Base-by-base conservation (phyloP, 2,888 invertebrate genomes). In the Caenorhabditis uteleia region DNA sequence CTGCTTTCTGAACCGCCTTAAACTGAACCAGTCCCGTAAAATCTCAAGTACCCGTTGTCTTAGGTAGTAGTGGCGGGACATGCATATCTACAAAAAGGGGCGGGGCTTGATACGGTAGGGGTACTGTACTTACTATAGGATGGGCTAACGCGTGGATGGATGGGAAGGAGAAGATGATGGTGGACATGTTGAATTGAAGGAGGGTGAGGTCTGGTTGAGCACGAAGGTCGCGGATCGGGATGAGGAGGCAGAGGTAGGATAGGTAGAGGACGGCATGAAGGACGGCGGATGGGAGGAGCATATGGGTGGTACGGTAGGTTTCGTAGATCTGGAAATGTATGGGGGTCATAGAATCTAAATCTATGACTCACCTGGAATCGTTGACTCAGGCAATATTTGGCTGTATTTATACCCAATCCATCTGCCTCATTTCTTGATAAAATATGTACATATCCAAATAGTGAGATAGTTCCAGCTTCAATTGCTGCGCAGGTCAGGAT, bases 251-350 rank as follows among this genome's bases (percentile, higher is more conserved):
- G 16, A 68, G 27, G 46, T 68, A 68, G 8, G 58, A 58, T 5
- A 68, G 36, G 29, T 68, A 68, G 46, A 68, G 49, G 20, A 68
- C 27, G 8, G 68, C 62, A 38, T 68, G 68, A 33, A 68, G 59
- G 10, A 68, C 55, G 16, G 57, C 62, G 31, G 68, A 68, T 16
- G 68, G 68, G 2, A 68, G 44, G 1, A 68, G 44, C 68, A 68
- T 68, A 31, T 68, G 64, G 3, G 68, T 68, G 20, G 53, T 58
- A 6, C 68, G 57, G 38, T 61, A 68, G 1, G 68, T 61, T 44
- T 68, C 68, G 47, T 68, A 60, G 26, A 68, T 68, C 62, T 67
- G 33, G 21, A 67, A 49, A 31, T 47, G 7, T n/a, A 25, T 8
- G 14, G 26, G 2, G n/a, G 14, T 18, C 20, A 12, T 40, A 4